Percentiles rank a stretch among this genome's conserved stretches.
Conservation (phyloP, 2,113 vertebrate genomes). For the Onychostruthus taczanowskii region DNA sequence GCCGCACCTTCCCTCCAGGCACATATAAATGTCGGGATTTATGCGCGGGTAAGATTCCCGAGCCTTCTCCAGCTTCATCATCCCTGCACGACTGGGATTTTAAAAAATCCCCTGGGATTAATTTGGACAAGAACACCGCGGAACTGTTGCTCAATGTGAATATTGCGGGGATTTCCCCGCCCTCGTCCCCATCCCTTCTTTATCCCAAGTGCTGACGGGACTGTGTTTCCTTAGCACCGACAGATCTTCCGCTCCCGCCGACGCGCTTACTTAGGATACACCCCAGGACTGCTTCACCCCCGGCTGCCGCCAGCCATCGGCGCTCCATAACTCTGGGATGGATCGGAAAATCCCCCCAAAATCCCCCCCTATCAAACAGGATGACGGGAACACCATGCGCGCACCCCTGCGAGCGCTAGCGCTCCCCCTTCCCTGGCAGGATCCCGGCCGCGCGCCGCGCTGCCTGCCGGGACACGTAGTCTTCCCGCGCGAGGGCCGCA, state of each 20-base stretch:
- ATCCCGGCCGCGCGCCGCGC: background rate
- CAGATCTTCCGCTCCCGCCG: no score
- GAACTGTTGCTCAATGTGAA: background rate
- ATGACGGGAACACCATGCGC: accelerated
- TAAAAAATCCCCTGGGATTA: background rate
- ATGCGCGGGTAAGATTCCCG: accelerated
- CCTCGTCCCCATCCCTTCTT: no score
- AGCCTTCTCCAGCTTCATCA: background rate
- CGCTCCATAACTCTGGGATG: accelerated
- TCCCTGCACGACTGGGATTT: background rate
- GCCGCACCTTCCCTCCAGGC: background rate
- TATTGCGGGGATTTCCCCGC: background rate
- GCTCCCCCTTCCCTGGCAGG: accelerated
- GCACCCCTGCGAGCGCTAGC: no score
- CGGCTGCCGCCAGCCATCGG: background rate
- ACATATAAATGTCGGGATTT: accelerated
- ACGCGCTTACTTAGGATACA: background rate
- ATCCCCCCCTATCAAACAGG: no score
- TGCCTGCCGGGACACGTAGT: background rate
- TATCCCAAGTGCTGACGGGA: accelerated
- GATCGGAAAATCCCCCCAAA: background rate
- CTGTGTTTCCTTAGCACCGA: accelerated
- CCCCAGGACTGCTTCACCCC: background rate
- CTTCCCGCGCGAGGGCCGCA: accelerated
- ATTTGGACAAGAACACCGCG: background rate